Base-by-base conservation (phyloP, 1,140 invertebrate genomes). In the Eupristina koningsbergeri region DNA sequence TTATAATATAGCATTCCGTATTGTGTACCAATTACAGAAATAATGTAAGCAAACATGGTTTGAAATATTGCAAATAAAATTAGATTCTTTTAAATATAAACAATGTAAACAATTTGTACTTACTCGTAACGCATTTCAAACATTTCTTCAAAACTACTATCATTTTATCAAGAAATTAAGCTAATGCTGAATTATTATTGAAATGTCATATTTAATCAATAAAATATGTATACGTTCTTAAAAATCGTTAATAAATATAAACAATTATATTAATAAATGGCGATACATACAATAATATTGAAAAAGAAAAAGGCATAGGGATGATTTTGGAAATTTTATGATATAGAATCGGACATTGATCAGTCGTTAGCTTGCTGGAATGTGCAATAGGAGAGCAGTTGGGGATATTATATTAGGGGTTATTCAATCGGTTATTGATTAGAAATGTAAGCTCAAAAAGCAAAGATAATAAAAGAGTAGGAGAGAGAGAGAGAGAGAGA, bases 361-460 rank as follows among this genome's bases (percentile, higher is more conserved):
- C 89, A 87, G 85, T 86, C 87, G 88, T 89, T 89, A 87, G 86
- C 86, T 91, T 84, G 75, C 39, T 83, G 87, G 88, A 91, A 91
- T 91, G 88, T 85, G 87, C 77, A 50, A 85, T 80, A 76, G 85
- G 85, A 67, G 82, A 86, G 86, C 71, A 87, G 86, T 86, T 85
- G 86, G 64, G 86, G 85, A 85, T 83, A 86, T 86, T 76, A 85
- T 83, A 86, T 86, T 76, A 87, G 88, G 88, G 88, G 87, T 86
- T 86, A 88, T 91, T 90, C 90, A 92, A 92, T 92, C 89, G 90
- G 88, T 92, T 91, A 92, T 92, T 92, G 90, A 91, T 92, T 92
- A 89, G 89, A 90, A 91, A 90, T 89, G 89, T 91, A 91, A 91
- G 89, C 88, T 84, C 85, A 86, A 84, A 26, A 47, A 80, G 77